phyloP scores from a whole-genome alignment of 2,113 vertebrate genomes.

The Orycteropus afer region DNA sequence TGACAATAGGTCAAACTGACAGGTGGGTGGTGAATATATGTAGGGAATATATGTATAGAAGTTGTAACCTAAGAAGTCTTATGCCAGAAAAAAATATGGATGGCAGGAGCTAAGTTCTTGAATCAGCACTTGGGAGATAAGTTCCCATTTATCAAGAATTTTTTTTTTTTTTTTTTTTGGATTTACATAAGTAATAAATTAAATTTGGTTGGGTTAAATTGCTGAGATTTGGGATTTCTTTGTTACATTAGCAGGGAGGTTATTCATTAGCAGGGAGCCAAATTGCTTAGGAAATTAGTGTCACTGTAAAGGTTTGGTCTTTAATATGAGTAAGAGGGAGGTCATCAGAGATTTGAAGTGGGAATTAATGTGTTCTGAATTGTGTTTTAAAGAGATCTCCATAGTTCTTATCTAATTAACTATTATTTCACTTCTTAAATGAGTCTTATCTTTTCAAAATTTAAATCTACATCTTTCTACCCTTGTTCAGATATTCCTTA shows the following conservation, averaged over 20 bases:
- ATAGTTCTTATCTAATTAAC: not conserved
- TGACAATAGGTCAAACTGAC: too few species aligned
- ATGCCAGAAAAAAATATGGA: not conserved
- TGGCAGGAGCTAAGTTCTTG: not conserved
- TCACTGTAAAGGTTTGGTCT: not conserved
- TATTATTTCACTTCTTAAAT: not conserved
- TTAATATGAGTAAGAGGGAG: not conserved
- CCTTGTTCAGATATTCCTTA: not conserved
- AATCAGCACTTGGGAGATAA: not conserved
- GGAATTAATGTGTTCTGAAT: not conserved
- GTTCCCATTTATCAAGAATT: not conserved
- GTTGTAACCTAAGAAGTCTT: not conserved
- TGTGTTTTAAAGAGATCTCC: not conserved
- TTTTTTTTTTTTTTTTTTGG: not conserved
- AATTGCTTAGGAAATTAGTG: not conserved
- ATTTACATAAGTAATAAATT: too few species aligned
- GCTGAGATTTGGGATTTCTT: not conserved
- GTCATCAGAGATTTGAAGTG: not conserved
- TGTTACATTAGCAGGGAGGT: not conserved
- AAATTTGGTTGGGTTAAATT: not conserved
- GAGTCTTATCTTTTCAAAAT: not conserved
- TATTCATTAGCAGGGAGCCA: not conserved
- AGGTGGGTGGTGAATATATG: not conserved
- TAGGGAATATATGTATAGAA: too few species aligned
- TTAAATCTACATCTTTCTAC: not conserved